Percentiles rank a stretch among this genome's conserved stretches.
Conservation (phyloP, 2,888 invertebrate species). For the Ormyrus rosae region DNA sequence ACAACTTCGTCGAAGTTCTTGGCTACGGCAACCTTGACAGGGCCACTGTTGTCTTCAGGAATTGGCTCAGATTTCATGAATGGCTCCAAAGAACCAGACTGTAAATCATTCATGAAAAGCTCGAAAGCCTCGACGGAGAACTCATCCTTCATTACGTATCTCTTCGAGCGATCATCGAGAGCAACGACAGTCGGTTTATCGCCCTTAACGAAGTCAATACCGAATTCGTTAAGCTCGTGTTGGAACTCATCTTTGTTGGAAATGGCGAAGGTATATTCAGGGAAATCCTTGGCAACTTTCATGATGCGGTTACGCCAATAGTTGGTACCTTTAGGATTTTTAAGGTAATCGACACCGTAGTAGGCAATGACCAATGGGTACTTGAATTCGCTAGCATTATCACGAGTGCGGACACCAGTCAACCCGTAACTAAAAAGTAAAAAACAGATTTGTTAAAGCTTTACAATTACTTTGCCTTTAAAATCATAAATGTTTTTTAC, state of each 20-base stretch:
- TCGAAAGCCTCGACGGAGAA: constrained; percentile 93
- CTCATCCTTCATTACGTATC: constrained; percentile 92
- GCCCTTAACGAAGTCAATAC: constrained; percentile 89
- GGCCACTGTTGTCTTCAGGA: constrained; percentile 89
- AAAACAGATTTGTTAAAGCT: constrained; percentile 61
- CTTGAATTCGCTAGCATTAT: constrained; percentile 89
- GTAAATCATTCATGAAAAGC: constrained; percentile 88
- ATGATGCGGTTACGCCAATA: constrained; percentile 99
- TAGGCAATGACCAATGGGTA: constrained; percentile 94
- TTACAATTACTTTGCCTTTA: not conserved
- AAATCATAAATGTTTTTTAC: not conserved
- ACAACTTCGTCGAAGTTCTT: constrained; percentile 98
- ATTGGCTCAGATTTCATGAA: constrained; percentile 96
- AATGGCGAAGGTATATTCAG: constrained; percentile 89
- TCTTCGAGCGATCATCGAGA: constrained; percentile 88
- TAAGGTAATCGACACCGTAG: constrained; percentile 95
- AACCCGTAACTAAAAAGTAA: constrained; percentile 86
- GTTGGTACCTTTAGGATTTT: constrained; percentile 98
- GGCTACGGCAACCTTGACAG: constrained; percentile 93
- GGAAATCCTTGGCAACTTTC: constrained; percentile 88
- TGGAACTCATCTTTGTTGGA: constrained; percentile 96
- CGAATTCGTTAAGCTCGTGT: constrained; percentile 95
- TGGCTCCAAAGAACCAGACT: constrained; percentile 89
- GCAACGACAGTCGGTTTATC: constrained; percentile 94
- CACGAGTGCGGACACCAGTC: constrained; percentile 92